Conservation (phyloP, 2,888 invertebrate genomes). For the Standfussiana lucernea region DNA sequence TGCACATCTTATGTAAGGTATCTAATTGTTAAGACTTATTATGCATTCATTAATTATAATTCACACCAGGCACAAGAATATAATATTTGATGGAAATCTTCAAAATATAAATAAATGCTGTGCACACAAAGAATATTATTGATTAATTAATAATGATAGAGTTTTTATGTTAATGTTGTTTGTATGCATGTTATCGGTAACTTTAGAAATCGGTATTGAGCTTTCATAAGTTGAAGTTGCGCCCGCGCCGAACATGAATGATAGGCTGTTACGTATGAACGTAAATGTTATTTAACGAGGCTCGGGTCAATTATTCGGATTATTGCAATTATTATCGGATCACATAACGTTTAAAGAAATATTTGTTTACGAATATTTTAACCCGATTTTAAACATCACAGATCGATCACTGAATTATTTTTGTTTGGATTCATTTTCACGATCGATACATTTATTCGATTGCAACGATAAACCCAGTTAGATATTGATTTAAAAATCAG, state of each 20-base stretch:
- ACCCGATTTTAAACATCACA: background rate
- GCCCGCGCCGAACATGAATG: slow-evolving; percentile 39
- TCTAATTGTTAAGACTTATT: slow-evolving; percentile 31
- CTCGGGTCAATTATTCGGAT: slow-evolving; percentile 34
- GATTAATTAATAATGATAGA: slow-evolving; percentile 33
- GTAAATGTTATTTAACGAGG: slow-evolving; percentile 41
- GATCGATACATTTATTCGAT: slow-evolving; percentile 13
- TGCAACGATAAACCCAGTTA: background rate
- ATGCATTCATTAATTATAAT: slow-evolving; percentile 36
- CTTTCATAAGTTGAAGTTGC: slow-evolving; percentile 44
- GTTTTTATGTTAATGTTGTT: slow-evolving; percentile 31
- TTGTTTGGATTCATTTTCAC: slow-evolving; percentile 16
- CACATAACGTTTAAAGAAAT: slow-evolving; percentile 12
- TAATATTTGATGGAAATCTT: slow-evolving; percentile 34
- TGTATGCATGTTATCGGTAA: slow-evolving; percentile 34
- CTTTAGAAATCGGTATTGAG: slow-evolving; percentile 55
- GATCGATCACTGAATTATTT: slow-evolving; percentile 9
- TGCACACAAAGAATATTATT: slow-evolving; percentile 28
- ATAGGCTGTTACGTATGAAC: slow-evolving; percentile 39
- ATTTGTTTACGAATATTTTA: slow-evolving; percentile 7
- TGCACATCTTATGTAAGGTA: slow-evolving; percentile 21
- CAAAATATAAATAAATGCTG: slow-evolving; percentile 5
- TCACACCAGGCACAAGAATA: slow-evolving; percentile 24
- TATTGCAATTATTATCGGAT: slow-evolving; percentile 34
- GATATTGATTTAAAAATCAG: background rate